A percentile compares a stretch with the other conserved stretches of the same genome.
Evolutionary conservation across 2,797 vertebrate genomes (phyloP).

Genomic region (Argentina silus): DNA sequence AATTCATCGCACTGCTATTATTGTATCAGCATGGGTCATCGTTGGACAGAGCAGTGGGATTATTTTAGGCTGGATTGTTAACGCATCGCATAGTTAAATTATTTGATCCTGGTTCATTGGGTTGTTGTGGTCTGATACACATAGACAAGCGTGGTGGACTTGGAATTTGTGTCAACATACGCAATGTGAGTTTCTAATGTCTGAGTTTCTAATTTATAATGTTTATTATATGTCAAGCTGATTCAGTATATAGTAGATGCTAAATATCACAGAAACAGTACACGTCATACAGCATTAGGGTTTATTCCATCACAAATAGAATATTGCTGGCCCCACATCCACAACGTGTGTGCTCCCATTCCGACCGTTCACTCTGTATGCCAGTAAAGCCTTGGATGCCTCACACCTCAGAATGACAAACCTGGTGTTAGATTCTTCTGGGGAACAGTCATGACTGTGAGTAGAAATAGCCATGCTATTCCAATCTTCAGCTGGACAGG

Average conservation of each 20-base stretch:
- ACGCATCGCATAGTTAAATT: constrained; percentile 48
- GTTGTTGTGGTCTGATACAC: constrained; percentile 45
- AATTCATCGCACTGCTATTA: constrained; percentile 55
- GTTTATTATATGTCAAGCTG: too few species aligned
- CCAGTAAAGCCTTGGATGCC: constrained; percentile 43
- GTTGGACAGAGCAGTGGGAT: constrained; percentile 44
- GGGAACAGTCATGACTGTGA: constrained; percentile 9
- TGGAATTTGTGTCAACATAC: neutral
- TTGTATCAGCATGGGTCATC: constrained; percentile 45
- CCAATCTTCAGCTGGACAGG: constrained; percentile 20
- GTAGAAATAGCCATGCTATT: constrained; percentile 42
- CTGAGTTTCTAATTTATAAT: neutral
- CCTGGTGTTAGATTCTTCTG: constrained; percentile 19
- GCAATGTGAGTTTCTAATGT: neutral
- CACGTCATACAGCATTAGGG: neutral
- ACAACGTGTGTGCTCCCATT: constrained; percentile 53
- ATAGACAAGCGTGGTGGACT: neutral
- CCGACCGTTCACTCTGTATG: constrained; percentile 49
- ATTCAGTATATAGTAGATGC: neutral
- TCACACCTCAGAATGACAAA: constrained; percentile 42
- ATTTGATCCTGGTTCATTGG: constrained; percentile 51
- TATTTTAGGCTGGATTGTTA: constrained; percentile 62
- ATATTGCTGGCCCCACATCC: constrained; percentile 5
- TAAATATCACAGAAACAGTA: neutral
- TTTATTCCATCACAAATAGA: constrained; percentile 8